Conservation (phyloP, 2,113 vertebrate genomes). For the Heterochromis multidens region DNA sequence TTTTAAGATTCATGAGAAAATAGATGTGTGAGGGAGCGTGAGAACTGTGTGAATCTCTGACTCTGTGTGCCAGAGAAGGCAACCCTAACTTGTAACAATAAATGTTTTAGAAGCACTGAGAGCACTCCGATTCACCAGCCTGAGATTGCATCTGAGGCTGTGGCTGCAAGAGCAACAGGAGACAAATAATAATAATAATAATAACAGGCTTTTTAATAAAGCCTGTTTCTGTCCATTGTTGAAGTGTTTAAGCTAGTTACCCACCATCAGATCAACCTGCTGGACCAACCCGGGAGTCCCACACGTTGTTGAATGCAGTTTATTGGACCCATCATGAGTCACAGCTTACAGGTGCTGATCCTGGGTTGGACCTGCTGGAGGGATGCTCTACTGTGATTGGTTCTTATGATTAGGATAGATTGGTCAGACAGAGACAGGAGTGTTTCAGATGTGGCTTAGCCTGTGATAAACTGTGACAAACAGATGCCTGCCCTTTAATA, state of each 20-base stretch:
- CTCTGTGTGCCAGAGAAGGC: no score
- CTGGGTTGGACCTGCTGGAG: background rate
- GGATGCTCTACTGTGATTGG: background rate
- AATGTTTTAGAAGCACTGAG: background rate
- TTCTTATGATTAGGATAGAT: background rate
- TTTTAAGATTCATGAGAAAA: no score
- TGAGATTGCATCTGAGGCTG: background rate
- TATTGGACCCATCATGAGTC: background rate
- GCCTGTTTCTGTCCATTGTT: background rate
- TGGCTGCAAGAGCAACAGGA: background rate
- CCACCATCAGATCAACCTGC: no score
- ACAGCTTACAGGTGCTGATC: background rate
- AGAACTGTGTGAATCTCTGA: no score
- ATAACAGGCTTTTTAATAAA: no score
- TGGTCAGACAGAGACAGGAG: background rate
- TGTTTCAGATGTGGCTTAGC: no score
- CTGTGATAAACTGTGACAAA: no score
- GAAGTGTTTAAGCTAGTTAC: background rate
- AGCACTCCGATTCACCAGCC: background rate
- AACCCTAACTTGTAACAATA: rapidly evolving
- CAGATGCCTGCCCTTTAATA: no score
- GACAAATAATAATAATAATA: no score
- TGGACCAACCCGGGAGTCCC: no score
- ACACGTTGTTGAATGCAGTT: background rate
- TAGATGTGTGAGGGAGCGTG: no score